Evolutionary conservation across 2,797 vertebrate species (phyloP).

Genomic region (Eulemur albifrons): DNA sequence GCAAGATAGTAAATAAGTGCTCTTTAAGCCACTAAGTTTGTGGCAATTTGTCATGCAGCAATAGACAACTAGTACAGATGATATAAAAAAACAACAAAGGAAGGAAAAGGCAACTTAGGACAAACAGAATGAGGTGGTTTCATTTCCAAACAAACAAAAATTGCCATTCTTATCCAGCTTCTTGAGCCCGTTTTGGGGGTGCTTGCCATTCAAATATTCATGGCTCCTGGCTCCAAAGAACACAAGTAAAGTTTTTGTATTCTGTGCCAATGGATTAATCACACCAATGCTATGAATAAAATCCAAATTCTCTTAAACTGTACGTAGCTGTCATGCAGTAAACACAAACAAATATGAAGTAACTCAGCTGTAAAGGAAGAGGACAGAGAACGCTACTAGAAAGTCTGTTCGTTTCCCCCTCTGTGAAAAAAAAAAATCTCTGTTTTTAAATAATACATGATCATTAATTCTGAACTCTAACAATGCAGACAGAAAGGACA

Average conservation of each 20-base stretch:
- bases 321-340: neutral
- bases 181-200: neutral
- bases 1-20: neutral
- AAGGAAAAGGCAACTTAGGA: neutral
- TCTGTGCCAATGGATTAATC: neutral
- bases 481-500: neutral
- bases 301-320: neutral
- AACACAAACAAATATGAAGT: neutral
- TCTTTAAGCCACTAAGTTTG: neutral
- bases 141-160: constrained; percentile 8
- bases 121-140: neutral
- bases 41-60: neutral
- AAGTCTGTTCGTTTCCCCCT: neutral
- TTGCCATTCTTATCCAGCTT: neutral
- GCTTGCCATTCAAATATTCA: neutral
- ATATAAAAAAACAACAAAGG: neutral
- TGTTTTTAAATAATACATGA: neutral
- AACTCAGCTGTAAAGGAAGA: neutral
- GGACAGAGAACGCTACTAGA: neutral
- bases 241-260: neutral
- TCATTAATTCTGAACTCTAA: neutral
- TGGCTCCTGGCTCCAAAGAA: neutral
- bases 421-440: neutral
- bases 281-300: neutral
- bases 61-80: neutral